Evolutionary conservation across 1,140 invertebrate species (phyloP), one percentile per base, ranked within the genome.

Genomic region (Drosophila novamexicana): DNA sequence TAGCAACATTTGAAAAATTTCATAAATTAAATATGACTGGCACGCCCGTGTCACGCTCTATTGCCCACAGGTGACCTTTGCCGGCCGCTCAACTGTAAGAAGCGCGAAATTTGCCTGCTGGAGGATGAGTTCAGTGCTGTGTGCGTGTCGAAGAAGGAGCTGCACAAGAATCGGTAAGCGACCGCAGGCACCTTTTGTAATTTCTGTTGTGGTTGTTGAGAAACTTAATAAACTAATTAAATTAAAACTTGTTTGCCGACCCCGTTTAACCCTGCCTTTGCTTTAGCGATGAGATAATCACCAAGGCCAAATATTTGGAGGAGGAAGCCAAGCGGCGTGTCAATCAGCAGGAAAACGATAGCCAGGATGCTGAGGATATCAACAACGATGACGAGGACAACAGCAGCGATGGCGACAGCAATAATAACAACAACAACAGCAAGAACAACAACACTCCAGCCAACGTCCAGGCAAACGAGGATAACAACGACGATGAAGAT

Each of bases 41-140:
- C 44, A 63, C 52, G 37, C 58, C 52, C 37, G 6, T 16, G 34
- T 22, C 44, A 29, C 5, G 22, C 22, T 29, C 22, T 59, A 39
- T 12, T 34, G 37, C 63, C 62, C 92, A 44, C 94, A 98, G 97
- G 96, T 94, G 96, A 97, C 91, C 94, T 98, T 63, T 98, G 97
- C 93, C 95, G 95, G 76, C 96, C 97, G 40, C 93, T 98, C 72
- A 96, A 96, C 78, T 98, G 97, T 93, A 97, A 97, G 92, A 96
- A 97, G 93, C 96, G 97, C 92, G 97, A 98, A 93, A 94, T 97
- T 49, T 98, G 97, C 92, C 92, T 98, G 29, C 93, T 98, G 45
- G 96, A 97, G 91, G 96, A 97, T 93, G 94, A 96, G 49, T 97
- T 96, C 91, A 97, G 97, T 10, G 97, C 97, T 14, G 96, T 97